These are phyloP conservation scores for Holotrichia oblita DNA, from an alignment of 1,140 invertebrate genomes.

Conservation along the genomic window DNA sequence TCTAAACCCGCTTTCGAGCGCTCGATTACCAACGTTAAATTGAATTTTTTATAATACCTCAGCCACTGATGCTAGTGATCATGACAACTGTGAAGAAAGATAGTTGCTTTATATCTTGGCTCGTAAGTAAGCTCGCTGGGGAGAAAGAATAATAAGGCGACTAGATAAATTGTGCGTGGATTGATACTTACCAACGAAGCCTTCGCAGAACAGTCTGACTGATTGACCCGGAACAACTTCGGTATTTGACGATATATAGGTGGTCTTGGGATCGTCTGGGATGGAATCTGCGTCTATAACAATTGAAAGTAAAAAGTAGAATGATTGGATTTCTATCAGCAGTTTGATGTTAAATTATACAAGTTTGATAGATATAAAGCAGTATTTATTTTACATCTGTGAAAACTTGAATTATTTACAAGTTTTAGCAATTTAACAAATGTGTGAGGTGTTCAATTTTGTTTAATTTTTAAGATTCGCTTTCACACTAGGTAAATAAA, in stretches of 20 bases:
- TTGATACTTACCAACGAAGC: conserved; percentile 72
- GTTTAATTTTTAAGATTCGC: no score
- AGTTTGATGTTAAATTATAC: no score
- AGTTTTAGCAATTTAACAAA: no score
- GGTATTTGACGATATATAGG: conserved; percentile 66
- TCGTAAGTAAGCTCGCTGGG: background rate
- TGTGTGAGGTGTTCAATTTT: no score
- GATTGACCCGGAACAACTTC: conserved; percentile 66
- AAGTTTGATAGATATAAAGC: no score
- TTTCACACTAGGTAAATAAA: no score
- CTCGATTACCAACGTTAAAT: background rate
- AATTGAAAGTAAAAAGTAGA: conserved; percentile 43
- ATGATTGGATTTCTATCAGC: no score
- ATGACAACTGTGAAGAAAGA: no score
- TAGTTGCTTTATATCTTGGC: background rate
- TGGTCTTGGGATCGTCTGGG: conserved; percentile 66
- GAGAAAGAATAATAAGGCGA: background rate
- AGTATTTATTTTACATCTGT: no score
- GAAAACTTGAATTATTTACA: no score
- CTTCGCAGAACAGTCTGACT: conserved; percentile 77
- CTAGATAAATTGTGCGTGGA: background rate
- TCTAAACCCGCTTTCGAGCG: background rate
- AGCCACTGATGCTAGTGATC: background rate
- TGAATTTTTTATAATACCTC: conserved; percentile 21
- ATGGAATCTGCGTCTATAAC: conserved; percentile 63